Base-by-base conservation (phyloP, 2,113 vertebrate species). In the Poeciliopsis retropinna region DNA sequence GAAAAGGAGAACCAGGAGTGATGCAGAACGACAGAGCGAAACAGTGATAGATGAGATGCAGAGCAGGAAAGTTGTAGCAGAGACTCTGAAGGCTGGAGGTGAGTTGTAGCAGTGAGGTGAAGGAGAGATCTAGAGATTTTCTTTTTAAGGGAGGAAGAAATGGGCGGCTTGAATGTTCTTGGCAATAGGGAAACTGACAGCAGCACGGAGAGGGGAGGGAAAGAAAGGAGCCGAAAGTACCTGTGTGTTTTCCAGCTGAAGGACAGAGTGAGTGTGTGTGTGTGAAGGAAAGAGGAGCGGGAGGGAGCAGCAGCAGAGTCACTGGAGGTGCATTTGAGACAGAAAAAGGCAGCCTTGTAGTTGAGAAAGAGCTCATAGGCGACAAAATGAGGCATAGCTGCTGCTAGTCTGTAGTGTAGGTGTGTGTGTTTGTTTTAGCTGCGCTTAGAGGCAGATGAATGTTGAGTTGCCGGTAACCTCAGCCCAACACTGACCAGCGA, bases 241-340 rank as follows among this genome's bases (percentile, higher is more conserved):
- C 67, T 72, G 44, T 67, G 66, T 72, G 67, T 73, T 72, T 64
- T 79, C 15, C 31, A 73, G 82, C 76, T 76, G 81, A 81, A 85
- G 84, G 85, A 78, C 67, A 78, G 76, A 44, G 84, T 51, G 80
- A 77, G 73, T 73, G 81, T 81, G 25, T 85, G 84, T 82, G 82
- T 84, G 74, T 37, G 25, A 64, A 60, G 79, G 60, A 79, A 70
- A 60, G 64, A 64, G 62, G 29, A 31, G 71, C 74, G 70, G 79
- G 72, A 79, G 82, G 88, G 85, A 78, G 79, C 74, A 73, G 81
- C 51, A 82, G 84, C 69, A 64, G 72, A 86, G 85, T 80, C 83
- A 83, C 70, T 64, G 72, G 63, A 83, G 73, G 79, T 77, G 79
- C 67, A 71, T 79, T 60, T 73, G 70, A 88, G 82, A 80, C 64